These are phyloP conservation scores for Ganaspis sp. DNA, from an alignment of 1,140 invertebrate genomes.

Conservation along the genomic window DNA sequence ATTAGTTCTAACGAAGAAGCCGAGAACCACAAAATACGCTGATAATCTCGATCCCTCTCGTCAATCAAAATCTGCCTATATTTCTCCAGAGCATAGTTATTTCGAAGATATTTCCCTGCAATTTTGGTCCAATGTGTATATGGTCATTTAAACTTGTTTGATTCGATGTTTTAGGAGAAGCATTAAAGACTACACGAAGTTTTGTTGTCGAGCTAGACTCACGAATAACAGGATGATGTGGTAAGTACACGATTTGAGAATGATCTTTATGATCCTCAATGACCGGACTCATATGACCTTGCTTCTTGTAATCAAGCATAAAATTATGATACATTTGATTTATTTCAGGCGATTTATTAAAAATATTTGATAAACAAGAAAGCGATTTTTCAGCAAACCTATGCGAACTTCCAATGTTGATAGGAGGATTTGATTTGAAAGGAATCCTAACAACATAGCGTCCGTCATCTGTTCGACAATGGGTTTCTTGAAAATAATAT, in stretches of 20 bases:
- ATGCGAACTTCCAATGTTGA: background rate
- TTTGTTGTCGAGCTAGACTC: background rate
- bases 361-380: background rate
- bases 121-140: background rate
- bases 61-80: background rate
- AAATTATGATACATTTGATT: background rate
- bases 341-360: background rate
- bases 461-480: slow-evolving; percentile 39
- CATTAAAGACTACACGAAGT: background rate
- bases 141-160: background rate
- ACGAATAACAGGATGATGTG: background rate
- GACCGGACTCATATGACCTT: background rate
- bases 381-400: background rate
- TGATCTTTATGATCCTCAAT: background rate
- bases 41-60: background rate
- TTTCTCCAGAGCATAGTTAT: background rate
- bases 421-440: slow-evolving; percentile 31
- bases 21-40: background rate
- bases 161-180: background rate
- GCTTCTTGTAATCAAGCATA: background rate
- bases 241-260: background rate
- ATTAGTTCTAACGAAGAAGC: background rate
- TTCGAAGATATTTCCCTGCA: background rate
- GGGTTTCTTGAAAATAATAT: slow-evolving; percentile 40
- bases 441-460: slow-evolving; percentile 48